Percentiles rank a stretch among this genome's conserved stretches.
Evolutionary conservation across 2,888 invertebrate species (phyloP).

Genomic region (Campoplex capitator): DNA sequence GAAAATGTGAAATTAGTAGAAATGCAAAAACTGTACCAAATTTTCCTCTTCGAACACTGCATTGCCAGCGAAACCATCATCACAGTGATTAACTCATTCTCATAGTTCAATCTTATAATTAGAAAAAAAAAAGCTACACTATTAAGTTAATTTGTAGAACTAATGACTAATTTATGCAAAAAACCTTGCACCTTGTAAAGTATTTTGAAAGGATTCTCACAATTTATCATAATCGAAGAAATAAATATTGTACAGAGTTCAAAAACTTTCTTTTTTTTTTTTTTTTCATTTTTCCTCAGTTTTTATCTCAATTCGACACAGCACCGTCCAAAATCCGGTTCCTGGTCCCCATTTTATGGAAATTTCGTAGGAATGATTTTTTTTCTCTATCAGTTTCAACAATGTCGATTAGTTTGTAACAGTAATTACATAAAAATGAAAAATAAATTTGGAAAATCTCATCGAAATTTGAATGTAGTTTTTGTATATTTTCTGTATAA

Average conservation of each 20-base stretch:
- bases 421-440: too few species aligned
- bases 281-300: not conserved
- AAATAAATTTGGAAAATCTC: too few species aligned
- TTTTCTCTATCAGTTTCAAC: not conserved
- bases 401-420: too few species aligned
- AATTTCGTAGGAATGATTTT: not conserved
- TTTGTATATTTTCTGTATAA: too few species aligned
- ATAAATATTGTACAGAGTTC: conserved; percentile 27
- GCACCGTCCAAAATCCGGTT: not conserved
- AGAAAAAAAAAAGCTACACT: not conserved
- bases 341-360: not conserved
- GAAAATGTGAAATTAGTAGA: not conserved
- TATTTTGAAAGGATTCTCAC: conserved; percentile 1
- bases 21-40: not conserved
- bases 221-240: not conserved
- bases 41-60: not conserved
- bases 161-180: conserved; percentile 9
- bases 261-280: not conserved
- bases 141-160: conserved; percentile 14
- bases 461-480: too few species aligned
- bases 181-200: not conserved
- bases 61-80: not conserved
- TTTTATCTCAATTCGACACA: not conserved
- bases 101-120: not conserved
- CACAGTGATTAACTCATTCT: conserved; percentile 12